Conservation (phyloP, 2,888 invertebrate genomes). For the Cerastis leucographa region DNA sequence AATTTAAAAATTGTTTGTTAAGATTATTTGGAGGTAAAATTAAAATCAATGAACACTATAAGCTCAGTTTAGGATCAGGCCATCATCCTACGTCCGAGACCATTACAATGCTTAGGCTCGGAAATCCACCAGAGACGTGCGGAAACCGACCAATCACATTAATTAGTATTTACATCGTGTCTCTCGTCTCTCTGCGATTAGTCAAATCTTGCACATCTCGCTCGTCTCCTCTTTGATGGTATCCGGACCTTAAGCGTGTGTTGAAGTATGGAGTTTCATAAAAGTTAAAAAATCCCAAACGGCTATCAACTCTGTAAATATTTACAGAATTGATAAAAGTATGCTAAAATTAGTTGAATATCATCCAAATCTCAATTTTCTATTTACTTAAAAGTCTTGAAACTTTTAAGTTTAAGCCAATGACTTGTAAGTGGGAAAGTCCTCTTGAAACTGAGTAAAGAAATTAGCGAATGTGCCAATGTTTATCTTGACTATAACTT, state of each 20-base stretch:
- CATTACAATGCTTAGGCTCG: background rate
- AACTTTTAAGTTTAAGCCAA: conserved; percentile 9
- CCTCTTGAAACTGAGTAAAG: conserved; percentile 24
- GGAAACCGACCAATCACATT: background rate
- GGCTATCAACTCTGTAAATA: background rate
- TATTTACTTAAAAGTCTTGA: background rate
- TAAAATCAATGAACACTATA: background rate
- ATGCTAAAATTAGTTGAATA: background rate
- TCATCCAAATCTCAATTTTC: background rate
- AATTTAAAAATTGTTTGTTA: background rate
- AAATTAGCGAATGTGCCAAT: conserved; percentile 39
- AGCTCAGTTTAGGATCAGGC: background rate
- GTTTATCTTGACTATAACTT: conserved; percentile 46
- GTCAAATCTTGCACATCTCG: background rate
- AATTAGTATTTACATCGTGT: background rate
- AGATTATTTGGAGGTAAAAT: background rate
- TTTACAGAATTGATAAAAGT: background rate
- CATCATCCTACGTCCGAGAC: background rate
- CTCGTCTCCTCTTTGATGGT: no score
- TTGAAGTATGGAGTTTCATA: background rate
- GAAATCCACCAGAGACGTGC: background rate
- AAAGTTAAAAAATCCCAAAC: no score
- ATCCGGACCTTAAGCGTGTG: background rate
- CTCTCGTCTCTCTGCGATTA: background rate
- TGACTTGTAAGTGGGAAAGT: conserved; percentile 23